Percentiles rank a stretch among this genome's conserved stretches.
Evolutionary conservation across 2,113 vertebrate genomes (phyloP).

Genomic region (Chloropsis cyanopogon): DNA sequence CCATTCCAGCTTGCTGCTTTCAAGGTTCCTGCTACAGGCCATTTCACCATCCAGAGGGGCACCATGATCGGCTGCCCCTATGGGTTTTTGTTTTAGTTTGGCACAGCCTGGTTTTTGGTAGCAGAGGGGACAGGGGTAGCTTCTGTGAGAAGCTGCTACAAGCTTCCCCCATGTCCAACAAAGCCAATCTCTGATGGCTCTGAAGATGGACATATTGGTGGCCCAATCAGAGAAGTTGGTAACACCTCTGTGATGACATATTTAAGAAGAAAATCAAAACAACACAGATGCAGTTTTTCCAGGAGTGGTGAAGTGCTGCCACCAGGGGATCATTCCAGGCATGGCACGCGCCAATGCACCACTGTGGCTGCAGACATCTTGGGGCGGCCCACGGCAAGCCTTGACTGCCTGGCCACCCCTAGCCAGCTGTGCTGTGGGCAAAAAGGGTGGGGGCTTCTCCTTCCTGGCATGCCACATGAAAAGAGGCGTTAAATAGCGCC

Average conservation of each 20-base stretch:
- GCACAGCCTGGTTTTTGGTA: background rate
- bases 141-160: background rate
- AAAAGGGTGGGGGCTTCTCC: background rate
- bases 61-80: accelerated
- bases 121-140: background rate
- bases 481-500: background rate
- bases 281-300: background rate
- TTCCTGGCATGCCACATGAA: background rate
- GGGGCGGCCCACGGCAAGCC: background rate
- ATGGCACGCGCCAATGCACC: background rate
- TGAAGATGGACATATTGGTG: background rate
- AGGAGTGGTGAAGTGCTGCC: no score
- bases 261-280: background rate
- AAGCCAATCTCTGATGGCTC: background rate
- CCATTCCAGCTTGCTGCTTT: background rate
- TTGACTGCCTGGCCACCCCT: background rate
- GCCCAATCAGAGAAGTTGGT: background rate
- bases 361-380: background rate
- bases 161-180: background rate
- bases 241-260: background rate
- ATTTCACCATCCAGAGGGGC: background rate
- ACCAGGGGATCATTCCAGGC: background rate
- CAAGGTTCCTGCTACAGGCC: background rate
- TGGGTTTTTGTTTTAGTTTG: background rate
- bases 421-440: background rate